Evolutionary conservation across 1,140 invertebrate species (phyloP).

Genomic region (Neuroterus valhalla): DNA sequence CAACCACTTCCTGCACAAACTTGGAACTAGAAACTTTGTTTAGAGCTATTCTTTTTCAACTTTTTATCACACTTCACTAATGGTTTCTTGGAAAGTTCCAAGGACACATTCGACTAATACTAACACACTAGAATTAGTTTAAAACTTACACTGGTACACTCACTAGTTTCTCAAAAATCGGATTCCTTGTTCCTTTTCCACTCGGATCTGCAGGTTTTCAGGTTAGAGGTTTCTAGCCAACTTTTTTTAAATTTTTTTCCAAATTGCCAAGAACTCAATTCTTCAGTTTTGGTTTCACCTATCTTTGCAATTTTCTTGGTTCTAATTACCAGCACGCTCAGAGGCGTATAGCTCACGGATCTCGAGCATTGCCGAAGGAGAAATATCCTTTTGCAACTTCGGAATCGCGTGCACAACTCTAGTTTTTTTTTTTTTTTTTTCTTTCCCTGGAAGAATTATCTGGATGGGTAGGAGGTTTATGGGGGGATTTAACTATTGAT

Average conservation of each 20-base stretch:
- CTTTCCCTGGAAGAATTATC: neutral
- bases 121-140: neutral
- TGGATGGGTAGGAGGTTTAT: neutral
- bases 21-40: neutral
- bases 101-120: constrained; percentile 8
- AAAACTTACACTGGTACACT: neutral
- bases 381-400: neutral
- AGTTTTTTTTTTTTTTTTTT: neutral
- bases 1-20: neutral
- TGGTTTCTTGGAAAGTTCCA: neutral
- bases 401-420: neutral
- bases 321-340: neutral
- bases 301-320: neutral
- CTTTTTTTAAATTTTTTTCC: neutral
- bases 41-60: neutral
- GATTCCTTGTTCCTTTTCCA: neutral
- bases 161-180: neutral
- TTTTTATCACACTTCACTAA: neutral
- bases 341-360: neutral
- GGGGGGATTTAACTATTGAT: neutral
- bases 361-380: neutral
- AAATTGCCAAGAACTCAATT: neutral
- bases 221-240: neutral
- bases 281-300: neutral
- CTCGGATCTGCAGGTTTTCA: neutral